These are phyloP conservation scores for Pantherophis vulpinus DNA, from an alignment of 2,797 vertebrate species.

Conservation along the genomic window DNA sequence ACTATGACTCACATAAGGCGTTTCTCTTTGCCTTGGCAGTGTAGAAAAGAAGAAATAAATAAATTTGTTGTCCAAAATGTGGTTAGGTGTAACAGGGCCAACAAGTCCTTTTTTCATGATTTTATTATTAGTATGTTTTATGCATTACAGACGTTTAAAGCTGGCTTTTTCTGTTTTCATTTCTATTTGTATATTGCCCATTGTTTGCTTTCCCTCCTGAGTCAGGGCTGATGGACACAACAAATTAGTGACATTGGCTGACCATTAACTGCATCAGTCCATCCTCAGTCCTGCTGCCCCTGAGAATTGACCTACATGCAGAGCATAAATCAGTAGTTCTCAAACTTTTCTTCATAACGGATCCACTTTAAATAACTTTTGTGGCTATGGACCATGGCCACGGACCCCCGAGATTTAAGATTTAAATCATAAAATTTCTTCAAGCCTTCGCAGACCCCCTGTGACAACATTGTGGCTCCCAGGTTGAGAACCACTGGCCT, in stretches of 20 bases:
- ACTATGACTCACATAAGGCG: not conserved
- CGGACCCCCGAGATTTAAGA: not conserved
- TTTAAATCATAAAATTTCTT: not conserved
- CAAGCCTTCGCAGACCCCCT: not conserved
- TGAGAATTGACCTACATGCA: not conserved
- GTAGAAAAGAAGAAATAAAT: not conserved
- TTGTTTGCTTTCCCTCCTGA: not conserved
- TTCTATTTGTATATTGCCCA: not conserved
- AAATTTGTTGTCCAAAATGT: not conserved
- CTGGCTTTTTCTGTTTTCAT: not conserved
- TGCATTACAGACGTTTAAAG: not conserved
- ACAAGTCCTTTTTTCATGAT: not conserved
- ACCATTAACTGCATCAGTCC: not conserved
- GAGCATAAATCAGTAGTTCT: not conserved
- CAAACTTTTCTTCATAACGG: not conserved
- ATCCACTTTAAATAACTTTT: not conserved
- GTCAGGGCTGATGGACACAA: not conserved
- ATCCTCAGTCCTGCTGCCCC: not conserved
- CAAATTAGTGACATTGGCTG: not conserved
- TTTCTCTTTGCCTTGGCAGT: not conserved
- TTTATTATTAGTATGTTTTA: conserved; percentile 1
- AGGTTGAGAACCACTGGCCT: not conserved
- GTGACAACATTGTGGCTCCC: no score
- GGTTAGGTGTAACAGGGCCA: not conserved
- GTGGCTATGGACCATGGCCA: not conserved